phyloP scores from a whole-genome alignment of 2,113 vertebrate species.

The Elgaria multicarinata region DNA sequence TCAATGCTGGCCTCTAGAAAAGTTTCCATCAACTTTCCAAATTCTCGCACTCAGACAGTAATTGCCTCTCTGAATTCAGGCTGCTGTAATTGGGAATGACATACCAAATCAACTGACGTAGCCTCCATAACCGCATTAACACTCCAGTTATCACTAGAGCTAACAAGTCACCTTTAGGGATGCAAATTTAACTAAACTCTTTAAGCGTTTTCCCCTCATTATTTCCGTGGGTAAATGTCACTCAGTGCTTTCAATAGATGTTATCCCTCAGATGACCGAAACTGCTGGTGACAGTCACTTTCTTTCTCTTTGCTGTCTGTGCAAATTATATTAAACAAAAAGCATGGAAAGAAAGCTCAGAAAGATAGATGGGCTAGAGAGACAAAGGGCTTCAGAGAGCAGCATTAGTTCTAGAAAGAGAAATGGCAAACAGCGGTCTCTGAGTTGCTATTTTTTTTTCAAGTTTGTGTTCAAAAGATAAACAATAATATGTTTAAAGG shows the following conservation, averaged over 20 bases:
- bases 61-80: constrained; percentile 6
- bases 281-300: background rate
- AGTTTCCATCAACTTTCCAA: constrained; percentile 23
- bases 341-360: background rate
- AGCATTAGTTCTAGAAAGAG: background rate
- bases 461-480: constrained; percentile 7
- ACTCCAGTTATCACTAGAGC: constrained; percentile 35
- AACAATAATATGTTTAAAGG: background rate
- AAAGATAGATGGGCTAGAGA: background rate
- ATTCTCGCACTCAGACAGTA: background rate
- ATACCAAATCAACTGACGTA: constrained; percentile 39
- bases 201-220: constrained; percentile 3
- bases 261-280: constrained; percentile 33
- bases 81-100: constrained; percentile 50
- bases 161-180: constrained; percentile 53
- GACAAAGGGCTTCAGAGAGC: background rate
- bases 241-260: constrained; percentile 32
- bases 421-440: background rate
- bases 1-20: constrained; percentile 7
- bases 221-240: constrained; percentile 48
- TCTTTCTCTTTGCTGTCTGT: constrained; percentile 26
- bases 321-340: constrained; percentile 37
- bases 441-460: background rate
- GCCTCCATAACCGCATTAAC: constrained; percentile 36
- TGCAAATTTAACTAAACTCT: constrained; percentile 52